Base-by-base conservation (phyloP, 1,140 invertebrate genomes). In the Orchesella cincta region DNA sequence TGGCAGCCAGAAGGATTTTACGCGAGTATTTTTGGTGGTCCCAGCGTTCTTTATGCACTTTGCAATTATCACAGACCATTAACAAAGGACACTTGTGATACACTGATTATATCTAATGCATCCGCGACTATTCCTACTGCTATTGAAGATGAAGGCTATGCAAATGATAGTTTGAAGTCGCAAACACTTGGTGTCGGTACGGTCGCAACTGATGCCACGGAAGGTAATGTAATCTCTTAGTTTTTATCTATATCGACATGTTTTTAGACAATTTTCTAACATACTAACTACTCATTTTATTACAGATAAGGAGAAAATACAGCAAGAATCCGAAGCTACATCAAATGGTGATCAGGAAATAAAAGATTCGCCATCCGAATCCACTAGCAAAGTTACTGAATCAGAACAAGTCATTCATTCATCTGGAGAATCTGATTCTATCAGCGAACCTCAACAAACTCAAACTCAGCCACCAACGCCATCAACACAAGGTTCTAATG, bases 1-100 rank as follows among this genome's bases (percentile, higher is more conserved):
- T 73, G 78, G 64, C 79, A 74, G 75, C 57, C 67, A 54, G 80
- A 81, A 77, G 78, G 80, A 23, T 77, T 81, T 73, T 62, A 64
- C 16, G 73, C 73, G 3, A 72, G 54, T 51, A 14, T 81, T 57
- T 81, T 76, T 76, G 77, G 79, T n/a, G 73, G 73, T 0, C 77
- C 75, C 1, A 31, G 52, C 20, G 62, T 79, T 51, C 34, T 81
- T 26, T 26, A 34, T n/a, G 62, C 80, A 5, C 64, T 79, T 1
- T 81, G 80, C 51, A 75, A 81, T 71, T 77, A 54, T 51, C 31
- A 62, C 14, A 33, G 75, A 54, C 80, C 80, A n/a, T 3, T 81
- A 3, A 64, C 36, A 29, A 51, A 73, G 34, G 71, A 72, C 14
- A 5, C 18, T 20, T 78, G 77, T 62, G 26, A 23, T 73, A 5